These are phyloP conservation scores for Drosophila picticornis DNA, from an alignment of 2,888 invertebrate genomes.

Conservation along the genomic window DNA sequence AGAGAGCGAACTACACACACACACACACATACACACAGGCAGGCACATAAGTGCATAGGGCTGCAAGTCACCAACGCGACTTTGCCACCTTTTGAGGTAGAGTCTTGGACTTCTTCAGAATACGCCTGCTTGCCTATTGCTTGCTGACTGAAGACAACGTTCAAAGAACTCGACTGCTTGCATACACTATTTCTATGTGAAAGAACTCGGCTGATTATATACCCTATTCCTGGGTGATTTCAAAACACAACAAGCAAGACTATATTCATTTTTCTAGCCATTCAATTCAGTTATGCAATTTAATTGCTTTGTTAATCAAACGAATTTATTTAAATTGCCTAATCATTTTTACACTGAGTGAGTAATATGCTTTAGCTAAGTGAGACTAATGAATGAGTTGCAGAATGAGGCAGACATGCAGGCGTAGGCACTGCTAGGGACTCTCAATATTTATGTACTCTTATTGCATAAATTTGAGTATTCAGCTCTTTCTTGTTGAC, in stretches of 20 bases:
- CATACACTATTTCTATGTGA: conserved; percentile 10
- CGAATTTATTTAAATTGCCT: no score
- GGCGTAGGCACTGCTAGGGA: conserved; percentile 29
- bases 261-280: not conserved
- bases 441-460: conserved; percentile 18
- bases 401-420: not conserved
- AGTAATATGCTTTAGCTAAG: not conserved
- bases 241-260: not conserved
- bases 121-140: conserved; percentile 18
- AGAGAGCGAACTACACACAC: not conserved
- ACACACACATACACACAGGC: not conserved
- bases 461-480: not conserved
- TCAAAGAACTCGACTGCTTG: not conserved
- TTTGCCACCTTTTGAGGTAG: conserved; percentile 58
- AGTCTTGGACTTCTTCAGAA: conserved; percentile 49
- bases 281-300: not conserved
- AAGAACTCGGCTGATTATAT: not conserved
- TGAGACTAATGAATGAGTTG: not conserved
- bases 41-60: conserved; percentile 19
- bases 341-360: no score
- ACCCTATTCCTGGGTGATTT: not conserved
- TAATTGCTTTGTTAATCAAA: not conserved
- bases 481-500: conserved; percentile 12
- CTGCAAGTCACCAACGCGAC: conserved; percentile 40
- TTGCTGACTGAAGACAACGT: not conserved